Evolutionary conservation across 2,113 vertebrate species (phyloP).

Genomic region (Brachypteracias leptosomus): DNA sequence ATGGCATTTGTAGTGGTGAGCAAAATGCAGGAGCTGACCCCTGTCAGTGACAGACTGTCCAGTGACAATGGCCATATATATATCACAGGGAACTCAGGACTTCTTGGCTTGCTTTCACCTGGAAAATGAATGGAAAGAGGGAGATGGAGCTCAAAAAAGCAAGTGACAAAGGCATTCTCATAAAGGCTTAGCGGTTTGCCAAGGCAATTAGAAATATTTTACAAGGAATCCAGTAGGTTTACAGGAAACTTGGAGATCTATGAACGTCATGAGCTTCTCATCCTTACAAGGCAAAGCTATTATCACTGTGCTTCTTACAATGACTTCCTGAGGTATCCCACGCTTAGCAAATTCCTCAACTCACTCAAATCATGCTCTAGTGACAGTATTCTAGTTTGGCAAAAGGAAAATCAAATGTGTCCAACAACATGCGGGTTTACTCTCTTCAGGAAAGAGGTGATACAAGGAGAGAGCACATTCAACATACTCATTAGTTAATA

Average conservation of each 20-base stretch:
- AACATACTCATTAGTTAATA: not conserved
- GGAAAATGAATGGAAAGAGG: not conserved
- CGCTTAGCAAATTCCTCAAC: not conserved
- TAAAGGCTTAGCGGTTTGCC: not conserved
- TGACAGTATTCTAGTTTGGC: not conserved
- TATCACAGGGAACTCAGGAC: not conserved
- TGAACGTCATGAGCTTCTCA: not conserved
- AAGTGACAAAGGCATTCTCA: not conserved
- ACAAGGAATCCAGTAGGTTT: not conserved
- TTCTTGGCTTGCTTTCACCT: not conserved
- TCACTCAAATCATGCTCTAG: not conserved
- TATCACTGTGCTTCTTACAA: not conserved
- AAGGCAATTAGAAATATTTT: not conserved
- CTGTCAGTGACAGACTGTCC: not conserved
- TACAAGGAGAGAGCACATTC: not conserved
- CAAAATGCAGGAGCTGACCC: not conserved
- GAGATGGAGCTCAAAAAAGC: not conserved
- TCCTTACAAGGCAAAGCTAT: not conserved
- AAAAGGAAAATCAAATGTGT: not conserved
- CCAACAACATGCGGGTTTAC: not conserved
- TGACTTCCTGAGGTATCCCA: not conserved
- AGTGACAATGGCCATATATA: fast-evolving
- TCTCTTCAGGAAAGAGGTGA: not conserved
- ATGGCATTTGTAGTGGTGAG: not conserved
- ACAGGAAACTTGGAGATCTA: not conserved